Base-by-base conservation (phyloP, 2,113 vertebrate species). In the Trogon surrucura region DNA sequence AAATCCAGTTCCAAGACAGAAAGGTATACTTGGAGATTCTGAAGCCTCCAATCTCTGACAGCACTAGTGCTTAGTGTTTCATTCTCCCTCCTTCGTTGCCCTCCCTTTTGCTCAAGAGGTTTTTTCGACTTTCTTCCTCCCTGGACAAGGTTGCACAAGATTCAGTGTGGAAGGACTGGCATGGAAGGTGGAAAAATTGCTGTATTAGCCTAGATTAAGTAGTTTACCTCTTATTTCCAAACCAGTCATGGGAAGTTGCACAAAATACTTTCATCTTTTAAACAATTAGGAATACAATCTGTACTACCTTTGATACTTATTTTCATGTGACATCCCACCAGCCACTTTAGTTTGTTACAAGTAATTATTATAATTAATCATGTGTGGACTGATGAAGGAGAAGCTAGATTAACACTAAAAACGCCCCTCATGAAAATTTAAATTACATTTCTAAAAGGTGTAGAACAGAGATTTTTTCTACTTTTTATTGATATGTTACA, bases 151-250 rank as follows among this genome's bases (percentile, higher is more conserved):
- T 75, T 50, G 26, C 13, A 51, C 54, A 38, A 38, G 20, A 23
- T 62, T 61, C 36, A 50, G 14, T 69, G 57, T 41, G 32, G 64
- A 79, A 51, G 8, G 29, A 36, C 51, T 54, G 57, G 26, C 38
- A 48, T 36, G 53, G 53, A 87, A 92, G 20, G 16, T 65, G 19
- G 5, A 69, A 87, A 85, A 81, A 92, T 79, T 84, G 58, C 92
- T n/a, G 67, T 66, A 36, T 53, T 56, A 89, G 13, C 45, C 19
- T 47, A 56, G 23, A 81, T 86, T 58, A 91, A 94, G 60, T 71
- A 88, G 57, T 41, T 94, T 83, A 58, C 58, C 38, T 89, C 6
- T 84, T 81, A 69, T 94, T 91, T 93, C 71, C 38, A 58, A 88
- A 61, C 41, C n/a, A 81, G 57, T 54, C 71, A 54, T 48, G 45